Evolutionary conservation across 2,888 invertebrate genomes (phyloP).

Genomic region (Lasioglossum malachurum): DNA sequence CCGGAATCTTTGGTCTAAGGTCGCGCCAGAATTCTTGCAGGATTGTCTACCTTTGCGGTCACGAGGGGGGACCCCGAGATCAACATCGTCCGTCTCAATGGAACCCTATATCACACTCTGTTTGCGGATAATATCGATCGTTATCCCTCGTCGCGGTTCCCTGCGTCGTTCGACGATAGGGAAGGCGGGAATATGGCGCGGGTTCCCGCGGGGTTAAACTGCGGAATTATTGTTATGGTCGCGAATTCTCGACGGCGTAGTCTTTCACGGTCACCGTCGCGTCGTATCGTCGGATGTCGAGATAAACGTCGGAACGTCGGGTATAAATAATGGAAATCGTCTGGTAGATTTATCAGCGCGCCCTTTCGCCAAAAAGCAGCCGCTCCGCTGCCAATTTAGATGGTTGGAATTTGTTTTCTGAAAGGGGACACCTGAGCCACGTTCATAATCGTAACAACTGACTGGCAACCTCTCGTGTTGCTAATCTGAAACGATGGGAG

Average conservation of each 20-base stretch:
- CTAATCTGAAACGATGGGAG: neutral
- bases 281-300: conserved; percentile 30
- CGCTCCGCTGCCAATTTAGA: neutral
- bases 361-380: neutral
- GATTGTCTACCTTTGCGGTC: neutral
- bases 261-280: conserved; percentile 53
- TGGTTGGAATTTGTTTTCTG: neutral
- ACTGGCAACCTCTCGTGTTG: neutral
- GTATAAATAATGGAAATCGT: neutral
- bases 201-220: conserved; percentile 55
- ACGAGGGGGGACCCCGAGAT: neutral
- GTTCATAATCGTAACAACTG: neutral
- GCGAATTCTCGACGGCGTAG: conserved; percentile 53
- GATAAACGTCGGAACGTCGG: conserved; percentile 52
- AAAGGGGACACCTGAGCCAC: neutral
- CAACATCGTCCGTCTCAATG: conserved; percentile 19
- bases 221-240: conserved; percentile 63
- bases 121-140: conserved; percentile 21
- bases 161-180: neutral
- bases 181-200: conserved; percentile 14
- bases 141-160: conserved; percentile 12
- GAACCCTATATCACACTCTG: conserved; percentile 20
- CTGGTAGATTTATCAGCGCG: neutral
- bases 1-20: neutral
- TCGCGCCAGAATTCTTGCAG: neutral